Evolutionary conservation across 2,113 vertebrate species (phyloP), one percentile per base, ranked within the genome.

Genomic region (Acanthisitta chloris): DNA sequence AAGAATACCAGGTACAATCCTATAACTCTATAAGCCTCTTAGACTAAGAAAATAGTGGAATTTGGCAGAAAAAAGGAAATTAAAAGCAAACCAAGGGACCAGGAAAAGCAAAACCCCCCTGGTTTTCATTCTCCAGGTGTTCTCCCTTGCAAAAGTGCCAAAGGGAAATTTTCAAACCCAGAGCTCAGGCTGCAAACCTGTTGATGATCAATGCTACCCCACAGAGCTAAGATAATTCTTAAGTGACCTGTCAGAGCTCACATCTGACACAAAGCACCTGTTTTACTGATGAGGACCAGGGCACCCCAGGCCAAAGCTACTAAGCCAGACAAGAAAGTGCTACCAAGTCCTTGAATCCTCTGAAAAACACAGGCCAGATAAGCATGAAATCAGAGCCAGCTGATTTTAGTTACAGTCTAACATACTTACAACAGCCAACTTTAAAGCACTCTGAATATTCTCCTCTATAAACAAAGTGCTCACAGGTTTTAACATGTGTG

Each of bases 101-200:
- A 15, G 6, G 14, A 29, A 33, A 62, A 78, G 14, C 26, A 19
- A 24, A 26, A 2, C 4, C 24, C 0, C n/a, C n/a, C n/a, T n/a
- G 0, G 3, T 42, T 93, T 67, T 59, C n/a, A 72, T 14, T 33
- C 64, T 72, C 36, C 31, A 46, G 12, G 10, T 3, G 0, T n/a
- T 6, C 24, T 15, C 33, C 23, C 23, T 2, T 24, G 38, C 10
- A 24, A 23, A 77, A 89, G 14, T 10, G 7, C 18, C 33, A 64
- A 34, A 33, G 28, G 66, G 64, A 48, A 10, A 11, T 34, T 51
- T 78, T 25, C 18, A 21, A 40, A 29, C 19, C 8, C 18, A 36
- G 31, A 81, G 43, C 24, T 21, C 43, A n/a, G 15, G 21, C 38
- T 17, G 46, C 61, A 91, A 46, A 79, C 6, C 1, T 24, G 6